These are phyloP conservation scores for Cephus sareptanus DNA, from an alignment of 2,888 invertebrate species.

Conservation along the genomic window DNA sequence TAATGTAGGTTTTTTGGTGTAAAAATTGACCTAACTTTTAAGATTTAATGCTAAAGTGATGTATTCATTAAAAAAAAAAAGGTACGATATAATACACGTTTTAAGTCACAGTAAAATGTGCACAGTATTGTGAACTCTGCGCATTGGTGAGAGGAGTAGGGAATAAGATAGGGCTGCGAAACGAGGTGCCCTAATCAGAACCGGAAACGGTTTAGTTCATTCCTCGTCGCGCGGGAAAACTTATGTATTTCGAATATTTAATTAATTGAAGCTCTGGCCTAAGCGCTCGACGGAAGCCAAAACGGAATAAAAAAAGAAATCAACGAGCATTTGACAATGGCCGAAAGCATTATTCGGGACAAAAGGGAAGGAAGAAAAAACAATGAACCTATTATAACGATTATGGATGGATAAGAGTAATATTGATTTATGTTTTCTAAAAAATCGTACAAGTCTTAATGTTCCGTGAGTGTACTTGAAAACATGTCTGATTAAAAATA, in stretches of 20 bases:
- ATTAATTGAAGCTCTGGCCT: slow-evolving; percentile 50
- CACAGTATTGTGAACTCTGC: background rate
- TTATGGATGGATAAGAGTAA: slow-evolving; percentile 12
- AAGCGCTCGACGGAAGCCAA: slow-evolving; percentile 38
- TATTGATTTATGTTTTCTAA: slow-evolving; percentile 18
- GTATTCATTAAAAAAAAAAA: slow-evolving; percentile 37
- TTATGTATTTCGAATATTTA: slow-evolving; percentile 53
- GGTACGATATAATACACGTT: slow-evolving; percentile 14
- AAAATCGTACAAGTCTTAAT: slow-evolving; percentile 13
- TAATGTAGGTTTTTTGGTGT: slow-evolving; percentile 63
- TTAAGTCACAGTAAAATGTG: slow-evolving; percentile 10
- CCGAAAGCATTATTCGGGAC: slow-evolving; percentile 37
- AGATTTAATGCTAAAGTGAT: slow-evolving; percentile 53
- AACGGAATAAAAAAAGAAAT: slow-evolving; percentile 21
- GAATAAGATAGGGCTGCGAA: slow-evolving; percentile 37
- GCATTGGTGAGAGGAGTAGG: slow-evolving; percentile 17
- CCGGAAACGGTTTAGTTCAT: slow-evolving; percentile 17
- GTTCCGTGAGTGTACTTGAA: slow-evolving; percentile 34
- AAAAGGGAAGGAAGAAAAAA: slow-evolving; percentile 20
- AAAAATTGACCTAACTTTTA: slow-evolving; percentile 62
- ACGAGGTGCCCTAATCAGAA: slow-evolving; percentile 32
- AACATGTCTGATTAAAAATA: slow-evolving; percentile 56
- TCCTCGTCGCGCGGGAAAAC: slow-evolving; percentile 34
- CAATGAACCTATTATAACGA: slow-evolving; percentile 7
- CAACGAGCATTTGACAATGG: slow-evolving; percentile 1